Evolutionary conservation across 2,888 invertebrate species (phyloP).

Genomic region (Lottia gigantea): DNA sequence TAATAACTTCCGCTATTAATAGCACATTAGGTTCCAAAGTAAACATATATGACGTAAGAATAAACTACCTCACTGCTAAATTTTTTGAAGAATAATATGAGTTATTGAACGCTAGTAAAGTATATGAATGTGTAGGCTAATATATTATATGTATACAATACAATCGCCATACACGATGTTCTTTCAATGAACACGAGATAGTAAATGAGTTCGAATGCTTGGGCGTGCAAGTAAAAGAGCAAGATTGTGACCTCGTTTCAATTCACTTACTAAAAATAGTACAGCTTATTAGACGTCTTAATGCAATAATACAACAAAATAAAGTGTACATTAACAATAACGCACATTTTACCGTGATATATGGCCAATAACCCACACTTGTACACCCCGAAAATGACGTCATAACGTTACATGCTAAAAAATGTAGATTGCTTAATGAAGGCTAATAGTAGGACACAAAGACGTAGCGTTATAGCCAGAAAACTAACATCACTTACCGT

Average conservation of each 20-base stretch:
- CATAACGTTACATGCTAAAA: too few species aligned
- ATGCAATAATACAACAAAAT: background rate
- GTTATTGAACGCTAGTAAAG: too few species aligned
- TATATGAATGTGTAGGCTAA: too few species aligned
- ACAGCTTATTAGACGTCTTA: background rate
- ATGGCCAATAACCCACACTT: too few species aligned
- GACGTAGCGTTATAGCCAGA: background rate
- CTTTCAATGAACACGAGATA: background rate
- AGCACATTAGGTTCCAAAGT: too few species aligned
- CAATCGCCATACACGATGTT: too few species aligned
- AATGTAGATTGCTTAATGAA: too few species aligned
- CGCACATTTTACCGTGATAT: background rate
- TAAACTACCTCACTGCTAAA: too few species aligned
- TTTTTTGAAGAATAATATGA: too few species aligned
- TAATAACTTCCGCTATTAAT: background rate
- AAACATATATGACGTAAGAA: too few species aligned
- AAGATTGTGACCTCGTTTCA: conserved; percentile 6
- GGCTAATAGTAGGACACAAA: background rate
- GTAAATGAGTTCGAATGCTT: conserved; percentile 4
- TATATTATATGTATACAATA: too few species aligned
- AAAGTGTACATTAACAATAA: background rate
- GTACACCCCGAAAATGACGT: too few species aligned
- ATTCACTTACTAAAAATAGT: background rate
- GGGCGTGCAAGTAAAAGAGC: conserved; percentile 9
- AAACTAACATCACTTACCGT: background rate